phyloP scores from a whole-genome alignment of 2,888 invertebrate genomes.

The Ormyrus rosae region DNA sequence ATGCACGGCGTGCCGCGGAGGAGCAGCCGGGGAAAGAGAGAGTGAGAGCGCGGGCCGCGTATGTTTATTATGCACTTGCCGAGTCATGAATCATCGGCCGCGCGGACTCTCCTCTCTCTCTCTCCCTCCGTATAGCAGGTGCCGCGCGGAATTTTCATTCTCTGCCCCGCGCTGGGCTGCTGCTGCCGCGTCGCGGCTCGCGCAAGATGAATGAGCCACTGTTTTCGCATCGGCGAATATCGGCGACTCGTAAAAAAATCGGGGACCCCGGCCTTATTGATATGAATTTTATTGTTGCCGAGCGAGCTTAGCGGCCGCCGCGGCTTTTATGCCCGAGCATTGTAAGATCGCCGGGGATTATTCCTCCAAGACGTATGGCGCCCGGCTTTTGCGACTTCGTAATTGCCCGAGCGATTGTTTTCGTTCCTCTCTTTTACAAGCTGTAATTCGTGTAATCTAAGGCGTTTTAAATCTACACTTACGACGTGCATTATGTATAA shows the following conservation, averaged over 20 bases:
- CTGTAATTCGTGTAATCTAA: too few relatives aligned
- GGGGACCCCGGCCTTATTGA: slow-evolving; percentile 31
- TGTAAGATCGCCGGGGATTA: slow-evolving; percentile 37
- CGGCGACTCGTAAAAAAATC: slow-evolving; percentile 9
- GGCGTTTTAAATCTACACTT: too few relatives aligned
- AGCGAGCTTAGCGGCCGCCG: slow-evolving; percentile 7
- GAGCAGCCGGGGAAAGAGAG: neutral
- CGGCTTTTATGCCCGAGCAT: slow-evolving; percentile 49
- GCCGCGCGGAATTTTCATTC: slow-evolving; percentile 57
- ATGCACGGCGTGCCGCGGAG: slow-evolving; percentile 45
- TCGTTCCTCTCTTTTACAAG: too few relatives aligned
- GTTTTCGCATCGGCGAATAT: slow-evolving; percentile 42
- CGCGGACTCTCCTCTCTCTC: neutral
- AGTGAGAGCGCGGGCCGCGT: neutral
- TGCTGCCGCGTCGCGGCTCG: slow-evolving; percentile 5
- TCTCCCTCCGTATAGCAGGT: slow-evolving; percentile 42
- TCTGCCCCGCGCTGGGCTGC: slow-evolving; percentile 21
- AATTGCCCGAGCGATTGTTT: slow-evolving; percentile 47
- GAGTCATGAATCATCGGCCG: slow-evolving; percentile 54
- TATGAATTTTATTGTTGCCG: slow-evolving; percentile 50
- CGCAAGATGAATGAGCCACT: slow-evolving; percentile 53
- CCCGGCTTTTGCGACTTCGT: slow-evolving; percentile 12
- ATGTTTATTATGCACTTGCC: slow-evolving; percentile 55
- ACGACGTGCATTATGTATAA: too few relatives aligned
- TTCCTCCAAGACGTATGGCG: slow-evolving; percentile 43